These are phyloP conservation scores for Leptinotarsa tumamoca DNA, from an alignment of 2,888 invertebrate genomes.

Conservation along the genomic window DNA sequence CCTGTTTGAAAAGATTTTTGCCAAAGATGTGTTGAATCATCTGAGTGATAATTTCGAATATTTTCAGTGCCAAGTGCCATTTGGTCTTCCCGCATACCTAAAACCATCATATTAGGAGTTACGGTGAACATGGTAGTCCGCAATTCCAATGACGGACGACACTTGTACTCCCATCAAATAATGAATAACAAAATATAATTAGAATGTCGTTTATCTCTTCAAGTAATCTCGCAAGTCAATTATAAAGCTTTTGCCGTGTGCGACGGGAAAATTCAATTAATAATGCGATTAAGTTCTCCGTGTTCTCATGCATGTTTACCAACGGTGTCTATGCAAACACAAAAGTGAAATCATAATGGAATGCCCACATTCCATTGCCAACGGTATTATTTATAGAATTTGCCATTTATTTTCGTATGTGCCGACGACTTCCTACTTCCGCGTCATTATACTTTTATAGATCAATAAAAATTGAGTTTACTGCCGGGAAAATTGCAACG, in stretches of 20 bases:
- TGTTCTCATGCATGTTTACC: slow-evolving; percentile 19
- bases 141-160: not conserved
- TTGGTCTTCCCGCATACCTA: not conserved
- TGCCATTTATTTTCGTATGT: slow-evolving; percentile 15
- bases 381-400: slow-evolving; percentile 12
- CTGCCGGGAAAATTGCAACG: slow-evolving; percentile 2
- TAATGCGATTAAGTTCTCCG: slow-evolving; percentile 12
- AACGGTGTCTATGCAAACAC: slow-evolving; percentile 15
- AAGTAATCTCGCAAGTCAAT: slow-evolving; percentile 5
- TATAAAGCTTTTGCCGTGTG: not conserved
- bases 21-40: too few species aligned
- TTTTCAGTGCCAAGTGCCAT: too few species aligned
- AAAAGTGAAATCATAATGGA: slow-evolving; percentile 19
- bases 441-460: slow-evolving; percentile 18
- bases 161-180: not conserved
- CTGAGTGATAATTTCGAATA: too few species aligned
- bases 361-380: slow-evolving; percentile 6
- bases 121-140: not conserved
- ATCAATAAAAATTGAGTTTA: slow-evolving; percentile 14
- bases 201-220: not conserved
- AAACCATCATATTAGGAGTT: not conserved
- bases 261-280: slow-evolving; percentile 10
- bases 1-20: too few species aligned
- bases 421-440: slow-evolving; percentile 15
- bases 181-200: slow-evolving; percentile 4